Conservation (phyloP, 2,797 vertebrate genomes). For the Buceros bicornis region DNA sequence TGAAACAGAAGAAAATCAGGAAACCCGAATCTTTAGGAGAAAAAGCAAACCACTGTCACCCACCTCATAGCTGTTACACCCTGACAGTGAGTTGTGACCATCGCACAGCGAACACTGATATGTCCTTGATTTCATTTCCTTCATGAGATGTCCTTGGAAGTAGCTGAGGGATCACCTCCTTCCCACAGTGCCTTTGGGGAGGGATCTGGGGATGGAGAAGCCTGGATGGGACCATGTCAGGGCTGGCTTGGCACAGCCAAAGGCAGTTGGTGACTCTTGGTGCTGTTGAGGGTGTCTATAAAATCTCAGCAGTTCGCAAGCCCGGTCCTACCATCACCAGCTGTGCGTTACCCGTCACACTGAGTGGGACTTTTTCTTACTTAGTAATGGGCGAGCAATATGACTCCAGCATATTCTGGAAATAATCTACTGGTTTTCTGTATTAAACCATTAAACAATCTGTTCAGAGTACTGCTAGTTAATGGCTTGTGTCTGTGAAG, state of each 20-base stretch:
- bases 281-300: neutral
- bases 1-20: neutral
- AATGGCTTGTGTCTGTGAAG: neutral
- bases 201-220: neutral
- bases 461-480: neutral
- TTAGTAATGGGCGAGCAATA: neutral
- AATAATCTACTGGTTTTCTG: neutral
- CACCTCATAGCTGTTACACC: accelerated
- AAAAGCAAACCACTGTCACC: neutral
- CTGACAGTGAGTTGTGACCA: neutral
- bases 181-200: neutral
- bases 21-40: neutral
- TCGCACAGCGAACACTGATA: neutral
- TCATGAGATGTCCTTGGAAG: neutral
- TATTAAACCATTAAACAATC: neutral
- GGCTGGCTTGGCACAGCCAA: neutral
- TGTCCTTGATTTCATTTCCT: neutral
- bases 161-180: neutral
- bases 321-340: neutral
- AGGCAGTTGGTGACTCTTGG: accelerated
- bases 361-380: accelerated
- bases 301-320: neutral
- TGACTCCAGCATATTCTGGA: neutral
- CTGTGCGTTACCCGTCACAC: neutral
- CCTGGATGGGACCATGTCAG: neutral